phyloP scores from a whole-genome alignment of 2,888 invertebrate species.

The Athalia rosae region DNA sequence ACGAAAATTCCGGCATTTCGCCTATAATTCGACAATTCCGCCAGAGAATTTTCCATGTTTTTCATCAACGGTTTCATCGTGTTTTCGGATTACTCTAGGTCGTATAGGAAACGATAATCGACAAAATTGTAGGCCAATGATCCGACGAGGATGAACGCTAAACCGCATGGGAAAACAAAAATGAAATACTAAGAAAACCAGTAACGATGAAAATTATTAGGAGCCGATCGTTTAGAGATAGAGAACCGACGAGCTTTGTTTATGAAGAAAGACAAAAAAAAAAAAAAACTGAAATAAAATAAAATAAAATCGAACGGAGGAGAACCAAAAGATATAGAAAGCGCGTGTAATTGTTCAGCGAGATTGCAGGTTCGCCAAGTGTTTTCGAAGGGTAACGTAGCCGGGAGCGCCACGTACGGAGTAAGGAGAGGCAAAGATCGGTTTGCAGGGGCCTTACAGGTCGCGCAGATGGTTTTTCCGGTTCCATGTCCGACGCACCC shows the following conservation, averaged over 20 bases:
- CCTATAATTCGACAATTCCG: too few species aligned
- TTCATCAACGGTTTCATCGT: too few species aligned
- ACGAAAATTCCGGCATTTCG: background rate
- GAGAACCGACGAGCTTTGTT: slow-evolving; percentile 10
- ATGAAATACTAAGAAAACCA: background rate
- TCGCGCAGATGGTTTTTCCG: slow-evolving; percentile 39
- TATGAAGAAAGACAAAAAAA: background rate
- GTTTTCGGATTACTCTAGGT: too few species aligned
- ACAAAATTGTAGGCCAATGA: too few species aligned
- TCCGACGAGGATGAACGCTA: too few species aligned
- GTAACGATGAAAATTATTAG: background rate
- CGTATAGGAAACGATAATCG: too few species aligned
- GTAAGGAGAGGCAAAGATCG: slow-evolving; percentile 1
- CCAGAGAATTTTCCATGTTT: too few species aligned
- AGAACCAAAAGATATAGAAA: background rate
- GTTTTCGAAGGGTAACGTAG: slow-evolving; percentile 19
- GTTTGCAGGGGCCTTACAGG: slow-evolving; percentile 7
- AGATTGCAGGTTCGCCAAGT: slow-evolving; percentile 4
- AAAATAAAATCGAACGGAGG: too few species aligned
- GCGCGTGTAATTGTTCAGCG: slow-evolving; percentile 3
- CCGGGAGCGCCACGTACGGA: slow-evolving; percentile 1
- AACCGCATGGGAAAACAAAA: background rate
- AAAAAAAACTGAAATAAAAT: background rate
- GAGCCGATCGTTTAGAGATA: background rate
- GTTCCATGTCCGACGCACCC: slow-evolving; percentile 42